phyloP scores from a whole-genome alignment of 2,888 invertebrate species.

The Parasteatoda lunata region DNA sequence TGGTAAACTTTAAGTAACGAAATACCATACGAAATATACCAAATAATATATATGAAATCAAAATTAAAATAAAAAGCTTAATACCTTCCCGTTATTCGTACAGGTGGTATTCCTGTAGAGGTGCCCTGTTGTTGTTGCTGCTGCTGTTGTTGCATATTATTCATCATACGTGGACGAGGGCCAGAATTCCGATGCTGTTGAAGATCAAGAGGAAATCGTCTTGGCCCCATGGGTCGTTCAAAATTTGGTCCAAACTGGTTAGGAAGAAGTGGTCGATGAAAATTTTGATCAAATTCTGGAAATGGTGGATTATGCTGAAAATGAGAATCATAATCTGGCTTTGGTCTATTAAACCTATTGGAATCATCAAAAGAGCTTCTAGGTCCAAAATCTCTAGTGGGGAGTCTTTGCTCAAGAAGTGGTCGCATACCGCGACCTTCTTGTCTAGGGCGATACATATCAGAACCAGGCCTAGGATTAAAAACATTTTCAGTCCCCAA shows the following conservation, averaged over 20 bases:
- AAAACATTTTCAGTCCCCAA: not conserved
- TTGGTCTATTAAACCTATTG: slow-evolving; percentile 11
- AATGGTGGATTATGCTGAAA: slow-evolving; percentile 26
- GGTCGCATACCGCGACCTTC: slow-evolving; percentile 12
- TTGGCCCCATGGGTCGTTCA: slow-evolving; percentile 18
- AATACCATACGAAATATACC: too few relatives aligned
- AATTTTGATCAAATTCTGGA: slow-evolving; percentile 28
- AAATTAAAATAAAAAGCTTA: slow-evolving; percentile 10
- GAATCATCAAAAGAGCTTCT: slow-evolving; percentile 10
- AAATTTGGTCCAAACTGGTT: slow-evolving; percentile 30
- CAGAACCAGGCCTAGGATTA: slow-evolving; percentile 14
- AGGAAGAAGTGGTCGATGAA: slow-evolving; percentile 31
- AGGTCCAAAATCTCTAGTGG: slow-evolving; percentile 20
- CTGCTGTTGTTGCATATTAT: slow-evolving; percentile 36
- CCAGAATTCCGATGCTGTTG: slow-evolving; percentile 31
- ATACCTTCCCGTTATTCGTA: slow-evolving; percentile 68
- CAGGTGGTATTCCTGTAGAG: slow-evolving; percentile 64
- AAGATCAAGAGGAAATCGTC: slow-evolving; percentile 25
- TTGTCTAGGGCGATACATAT: slow-evolving; percentile 13
- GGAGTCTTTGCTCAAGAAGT: slow-evolving; percentile 3
- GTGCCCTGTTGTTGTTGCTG: slow-evolving; percentile 47
- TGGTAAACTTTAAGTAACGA: too few relatives aligned
- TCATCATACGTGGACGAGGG: slow-evolving; percentile 37
- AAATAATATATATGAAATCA: too few relatives aligned
- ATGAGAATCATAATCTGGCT: slow-evolving; percentile 40